Evolutionary conservation across 2,797 vertebrate species (phyloP).

Genomic region (Labeo calbasu): DNA sequence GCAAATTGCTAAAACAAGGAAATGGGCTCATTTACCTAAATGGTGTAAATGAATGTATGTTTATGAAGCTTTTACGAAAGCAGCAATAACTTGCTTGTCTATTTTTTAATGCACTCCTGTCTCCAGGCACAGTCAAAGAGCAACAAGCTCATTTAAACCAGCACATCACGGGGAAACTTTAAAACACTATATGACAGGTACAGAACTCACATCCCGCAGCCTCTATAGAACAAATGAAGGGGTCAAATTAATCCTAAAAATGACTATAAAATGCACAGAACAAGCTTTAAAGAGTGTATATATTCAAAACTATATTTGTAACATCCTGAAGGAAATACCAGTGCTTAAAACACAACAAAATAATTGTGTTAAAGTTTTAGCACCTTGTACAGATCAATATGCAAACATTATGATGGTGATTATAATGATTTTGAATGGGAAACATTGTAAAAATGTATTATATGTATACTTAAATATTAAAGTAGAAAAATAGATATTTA

Average conservation of each 20-base stretch:
- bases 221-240: not conserved
- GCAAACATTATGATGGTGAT: not conserved
- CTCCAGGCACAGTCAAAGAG: slow-evolving; percentile 65
- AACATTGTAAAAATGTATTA: not conserved
- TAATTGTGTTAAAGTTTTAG: too few relatives aligned
- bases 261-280: not conserved
- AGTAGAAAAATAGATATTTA: not conserved
- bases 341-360: not conserved
- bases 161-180: slow-evolving; percentile 58
- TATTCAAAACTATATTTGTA: not conserved
- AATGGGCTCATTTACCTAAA: slow-evolving; percentile 73
- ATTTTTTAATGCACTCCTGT: slow-evolving; percentile 50
- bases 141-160: slow-evolving; percentile 67
- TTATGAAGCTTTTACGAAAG: slow-evolving; percentile 63
- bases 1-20: slow-evolving; percentile 70
- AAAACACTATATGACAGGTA: slow-evolving; percentile 53
- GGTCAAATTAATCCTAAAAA: not conserved
- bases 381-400: not conserved
- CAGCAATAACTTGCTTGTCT: slow-evolving; percentile 54
- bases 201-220: slow-evolving; percentile 49
- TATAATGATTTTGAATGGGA: not conserved
- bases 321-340: not conserved
- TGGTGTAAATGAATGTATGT: slow-evolving; percentile 69
- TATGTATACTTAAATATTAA: not conserved
- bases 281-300: not conserved